Base-by-base conservation (phyloP, 2,888 invertebrate species). In the Tipula unca region DNA sequence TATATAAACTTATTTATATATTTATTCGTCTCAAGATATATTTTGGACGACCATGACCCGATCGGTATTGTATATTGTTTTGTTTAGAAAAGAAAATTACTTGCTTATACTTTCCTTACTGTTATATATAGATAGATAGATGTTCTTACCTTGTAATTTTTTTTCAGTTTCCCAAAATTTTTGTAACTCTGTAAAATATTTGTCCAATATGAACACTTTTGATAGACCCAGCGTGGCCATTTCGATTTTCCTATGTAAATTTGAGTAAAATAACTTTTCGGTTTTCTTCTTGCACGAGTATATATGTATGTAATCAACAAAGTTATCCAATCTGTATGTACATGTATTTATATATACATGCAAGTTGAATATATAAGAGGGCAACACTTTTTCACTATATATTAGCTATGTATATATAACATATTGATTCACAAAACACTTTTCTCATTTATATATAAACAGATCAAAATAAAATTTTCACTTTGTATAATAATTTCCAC, bases 81-180 rank as follows among this genome's bases (percentile, higher is more conserved):
- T 29, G 83, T 32, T 29, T 32, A 83, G 17, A 83, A 32, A 29
- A 29, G 82, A 29, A 32, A 83, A 17, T 82, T 29, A 29, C 29
- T 82, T n/a, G 82, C 29, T 13, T 17, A n/a, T n/a, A 54, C 17
- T 54, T 54, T 54, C 48, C 48, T 17, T 54, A 4, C 17, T n/a
- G n/a, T n/a, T 48, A 69, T 20, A 54, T 69, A 69, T 32, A 82
- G 82, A 29, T n/a, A 85, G 42, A 39, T 39, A n/a, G 42, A 42
- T 42, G n/a, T 29, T 91, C 94, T 94, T 94, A 97, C 98, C 98
- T 95, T 97, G 96, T 90, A 97, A 93, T 92, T 97, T 97, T 93
- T 97, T 97, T 92, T 98, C 98, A 87, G 97, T 97, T 92, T 97
- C 97, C 96, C 97, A 97, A 93, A 97, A 97, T 93, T 98, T 98